Percentiles rank a stretch among this genome's conserved stretches.
Conservation (phyloP, 2,888 invertebrate genomes). For the Acholoe squamosa region DNA sequence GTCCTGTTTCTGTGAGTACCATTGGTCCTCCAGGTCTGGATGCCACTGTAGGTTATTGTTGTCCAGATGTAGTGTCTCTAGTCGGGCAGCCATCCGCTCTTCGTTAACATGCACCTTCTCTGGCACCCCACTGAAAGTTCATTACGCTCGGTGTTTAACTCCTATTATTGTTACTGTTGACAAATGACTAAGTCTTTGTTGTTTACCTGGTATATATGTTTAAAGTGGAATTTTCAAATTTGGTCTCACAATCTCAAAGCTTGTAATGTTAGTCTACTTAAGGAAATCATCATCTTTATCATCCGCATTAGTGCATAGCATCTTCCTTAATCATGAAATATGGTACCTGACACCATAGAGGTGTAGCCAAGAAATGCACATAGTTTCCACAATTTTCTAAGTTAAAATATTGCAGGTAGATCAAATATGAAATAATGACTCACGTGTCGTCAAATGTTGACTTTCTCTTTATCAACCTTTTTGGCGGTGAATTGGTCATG, state of each 20-base stretch:
- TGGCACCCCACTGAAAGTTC: slow-evolving; percentile 5
- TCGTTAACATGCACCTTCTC: slow-evolving; percentile 68
- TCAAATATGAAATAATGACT: background rate
- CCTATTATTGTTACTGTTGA: background rate
- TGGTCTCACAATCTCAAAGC: background rate
- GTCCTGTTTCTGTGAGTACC: slow-evolving; percentile 45
- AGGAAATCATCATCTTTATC: no score
- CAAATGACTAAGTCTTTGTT: background rate
- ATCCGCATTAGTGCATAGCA: no score
- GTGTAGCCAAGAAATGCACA: no score
- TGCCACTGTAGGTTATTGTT: slow-evolving; percentile 70
- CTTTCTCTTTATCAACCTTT: slow-evolving; percentile 5
- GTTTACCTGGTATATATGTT: no score
- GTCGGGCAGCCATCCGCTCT: slow-evolving; percentile 69
- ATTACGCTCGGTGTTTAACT: no score
- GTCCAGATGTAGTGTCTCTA: slow-evolving; percentile 69
- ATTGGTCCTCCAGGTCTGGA: slow-evolving; percentile 67
- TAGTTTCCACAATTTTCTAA: no score
- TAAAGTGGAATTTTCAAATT: background rate
- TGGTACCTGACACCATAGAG: no score
- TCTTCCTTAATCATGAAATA: no score
- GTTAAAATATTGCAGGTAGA: background rate
- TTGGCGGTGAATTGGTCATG: background rate
- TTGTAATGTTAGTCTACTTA: background rate
- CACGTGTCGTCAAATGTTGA: background rate